Evolutionary conservation across 2,888 invertebrate genomes (phyloP).

Genomic region (Volucella bombylans): DNA sequence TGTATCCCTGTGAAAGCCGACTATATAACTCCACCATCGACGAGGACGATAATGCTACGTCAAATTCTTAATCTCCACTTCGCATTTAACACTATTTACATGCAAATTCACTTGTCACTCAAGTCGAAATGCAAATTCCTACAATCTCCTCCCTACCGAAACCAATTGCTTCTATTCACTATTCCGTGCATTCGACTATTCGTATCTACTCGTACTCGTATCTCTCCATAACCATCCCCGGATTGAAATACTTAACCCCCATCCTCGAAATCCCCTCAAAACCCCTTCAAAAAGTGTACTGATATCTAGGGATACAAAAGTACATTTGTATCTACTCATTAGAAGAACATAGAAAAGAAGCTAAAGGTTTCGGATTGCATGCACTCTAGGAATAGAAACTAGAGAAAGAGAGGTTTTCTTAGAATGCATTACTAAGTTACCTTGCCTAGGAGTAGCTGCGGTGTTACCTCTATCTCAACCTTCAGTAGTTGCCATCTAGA

Average conservation of each 20-base stretch:
- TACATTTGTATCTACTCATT: constrained; percentile 26
- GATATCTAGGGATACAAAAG: too few relatives aligned
- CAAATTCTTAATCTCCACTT: constrained; percentile 2
- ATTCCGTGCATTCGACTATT: neutral
- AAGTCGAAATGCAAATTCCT: constrained; percentile 51
- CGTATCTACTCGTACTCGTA: constrained; percentile 11
- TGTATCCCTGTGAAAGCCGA: neutral
- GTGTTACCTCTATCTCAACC: too few relatives aligned
- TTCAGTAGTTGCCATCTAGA: too few relatives aligned
- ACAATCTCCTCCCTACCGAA: constrained; percentile 10
- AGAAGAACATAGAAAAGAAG: neutral
- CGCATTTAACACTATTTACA: constrained; percentile 48
- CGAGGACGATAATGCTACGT: too few relatives aligned
- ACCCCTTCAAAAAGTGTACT: neutral
- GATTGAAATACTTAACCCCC: constrained; percentile 43
- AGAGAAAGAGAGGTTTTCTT: constrained; percentile 46
- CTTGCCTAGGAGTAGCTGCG: neutral
- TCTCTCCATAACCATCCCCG: constrained; percentile 18
- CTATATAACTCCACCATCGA: neutral
- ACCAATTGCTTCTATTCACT: constrained; percentile 42
- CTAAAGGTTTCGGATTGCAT: constrained; percentile 64
- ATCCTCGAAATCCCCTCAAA: neutral
- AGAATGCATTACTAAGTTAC: constrained; percentile 60
- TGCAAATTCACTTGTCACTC: constrained; percentile 62
- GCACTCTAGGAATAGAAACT: constrained; percentile 53